Conservation (phyloP, 2,113 vertebrate genomes). For the Talpa occidentalis region DNA sequence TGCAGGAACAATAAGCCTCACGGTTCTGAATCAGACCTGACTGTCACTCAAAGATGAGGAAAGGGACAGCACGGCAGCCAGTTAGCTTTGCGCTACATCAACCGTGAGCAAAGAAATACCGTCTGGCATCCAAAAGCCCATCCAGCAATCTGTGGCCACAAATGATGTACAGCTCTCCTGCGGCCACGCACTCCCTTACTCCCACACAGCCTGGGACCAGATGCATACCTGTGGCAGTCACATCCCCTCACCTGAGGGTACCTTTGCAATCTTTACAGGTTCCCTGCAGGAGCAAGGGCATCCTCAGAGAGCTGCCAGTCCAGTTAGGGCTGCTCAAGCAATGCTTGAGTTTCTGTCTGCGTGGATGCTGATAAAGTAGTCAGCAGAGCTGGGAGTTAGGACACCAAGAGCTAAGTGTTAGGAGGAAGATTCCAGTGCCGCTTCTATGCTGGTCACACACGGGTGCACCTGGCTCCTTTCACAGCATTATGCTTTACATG, state of each 20-base stretch:
- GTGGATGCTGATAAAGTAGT: background rate
- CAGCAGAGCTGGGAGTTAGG: background rate
- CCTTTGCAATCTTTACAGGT: constrained; percentile 69
- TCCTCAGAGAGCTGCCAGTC: constrained; percentile 51
- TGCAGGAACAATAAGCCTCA: constrained; percentile 68
- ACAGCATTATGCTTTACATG: background rate
- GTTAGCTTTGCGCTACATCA: constrained; percentile 65
- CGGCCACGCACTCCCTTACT: constrained; percentile 23
- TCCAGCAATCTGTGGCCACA: constrained; percentile 71
- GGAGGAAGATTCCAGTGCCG: constrained; percentile 7
- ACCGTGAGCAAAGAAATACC: constrained; percentile 54
- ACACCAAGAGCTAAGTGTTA: background rate
- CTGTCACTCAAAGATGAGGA: constrained; percentile 71
- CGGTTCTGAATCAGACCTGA: constrained; percentile 63
- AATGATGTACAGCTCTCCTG: constrained; percentile 75
- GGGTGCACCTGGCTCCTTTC: constrained; percentile 12
- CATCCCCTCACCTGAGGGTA: constrained; percentile 73
- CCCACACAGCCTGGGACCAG: constrained; percentile 78
- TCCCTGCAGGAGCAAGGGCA: constrained; percentile 69
- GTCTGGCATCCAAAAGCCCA: constrained; percentile 42
- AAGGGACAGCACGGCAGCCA: constrained; percentile 67
- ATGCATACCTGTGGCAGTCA: constrained; percentile 82
- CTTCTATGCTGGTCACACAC: background rate
- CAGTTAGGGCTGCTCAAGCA: background rate
- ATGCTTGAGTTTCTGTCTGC: constrained; percentile 20